phyloP scores from a whole-genome alignment of 2,797 vertebrate genomes.

The Nannoperca australis region DNA sequence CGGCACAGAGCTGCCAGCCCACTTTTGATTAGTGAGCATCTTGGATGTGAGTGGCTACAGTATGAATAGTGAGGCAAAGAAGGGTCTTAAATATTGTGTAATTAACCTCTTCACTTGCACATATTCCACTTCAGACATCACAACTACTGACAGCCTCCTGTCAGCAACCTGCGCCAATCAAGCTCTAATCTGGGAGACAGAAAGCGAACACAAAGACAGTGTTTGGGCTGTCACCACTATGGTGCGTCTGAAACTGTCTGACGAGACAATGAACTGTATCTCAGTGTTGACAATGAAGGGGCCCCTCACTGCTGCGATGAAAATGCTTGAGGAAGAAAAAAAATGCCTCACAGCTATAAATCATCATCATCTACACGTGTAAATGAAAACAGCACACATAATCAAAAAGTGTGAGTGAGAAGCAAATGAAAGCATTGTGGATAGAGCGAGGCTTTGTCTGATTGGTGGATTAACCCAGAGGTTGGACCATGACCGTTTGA shows the following conservation, averaged over 20 bases:
- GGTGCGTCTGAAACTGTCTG: conserved; percentile 65
- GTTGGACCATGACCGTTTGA: conserved; percentile 20
- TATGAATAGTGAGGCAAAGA: conserved; percentile 60
- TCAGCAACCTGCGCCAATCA: conserved; percentile 76
- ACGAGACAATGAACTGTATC: conserved; percentile 60
- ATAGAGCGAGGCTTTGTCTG: conserved; percentile 21
- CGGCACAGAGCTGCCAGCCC: conserved; percentile 72
- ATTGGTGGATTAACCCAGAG: conserved; percentile 46
- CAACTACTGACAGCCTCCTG: conserved; percentile 73
- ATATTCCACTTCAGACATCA: conserved; percentile 72
- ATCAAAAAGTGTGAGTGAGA: conserved; percentile 52
- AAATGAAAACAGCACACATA: conserved; percentile 57
- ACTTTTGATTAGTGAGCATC: conserved; percentile 74
- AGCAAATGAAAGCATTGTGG: conserved; percentile 25
- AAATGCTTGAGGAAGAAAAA: conserved; percentile 26
- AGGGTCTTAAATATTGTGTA: conserved; percentile 74
- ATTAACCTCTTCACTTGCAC: conserved; percentile 82
- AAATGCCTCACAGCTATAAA: conserved; percentile 47
- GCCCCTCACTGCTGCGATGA: conserved; percentile 41
- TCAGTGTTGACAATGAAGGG: conserved; percentile 67
- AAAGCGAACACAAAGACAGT: conserved; percentile 66
- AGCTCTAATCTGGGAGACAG: conserved; percentile 61
- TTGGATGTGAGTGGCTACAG: conserved; percentile 65
- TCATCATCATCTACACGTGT: conserved; percentile 58
- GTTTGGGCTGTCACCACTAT: conserved; percentile 74